Base-by-base conservation (phyloP, 2,797 vertebrate species). In the Microchirus variegatus region DNA sequence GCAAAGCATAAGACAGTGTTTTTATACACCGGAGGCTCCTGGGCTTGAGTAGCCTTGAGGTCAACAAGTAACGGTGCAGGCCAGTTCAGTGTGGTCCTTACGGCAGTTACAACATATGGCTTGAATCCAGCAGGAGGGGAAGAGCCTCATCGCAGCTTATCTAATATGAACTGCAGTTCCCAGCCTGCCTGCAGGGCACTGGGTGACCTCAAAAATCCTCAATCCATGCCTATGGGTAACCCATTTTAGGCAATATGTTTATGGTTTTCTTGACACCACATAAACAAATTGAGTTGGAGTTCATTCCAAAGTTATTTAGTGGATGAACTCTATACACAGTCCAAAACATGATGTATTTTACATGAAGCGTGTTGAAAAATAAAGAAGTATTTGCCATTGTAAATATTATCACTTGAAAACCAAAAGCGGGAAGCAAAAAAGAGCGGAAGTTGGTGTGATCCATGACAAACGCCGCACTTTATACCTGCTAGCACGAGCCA, bases 131-230 rank as follows among this genome's bases (percentile, higher is more conserved):
- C 14, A 45, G 59, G 36, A 75, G 54, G 57, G 9, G 53, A 61
- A 73, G 55, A 70, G 56, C 51, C 72, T 70, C 70, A 67, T 61
- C 44, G 37, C 26, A 77, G 74, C 58, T 65, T 50, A 73, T 80
- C 61, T 85, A 70, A 61, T 59, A 78, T 64, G 67, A 73, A 89
- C 82, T 78, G n/a, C 71, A 82, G 67, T 59, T 79, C 84, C 80
- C 87, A 85, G 75, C 42, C 7, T 84, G 83, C 90, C 85, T 78
- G 31, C 57, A 26, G 84, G 85, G 70, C 42, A 13, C 42, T 1
- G 67, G 41, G 53, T 66, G 85, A 81, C 90, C 88, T 83, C 66
- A 75, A 87, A 86, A 83, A 70, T 63, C 55, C 59, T 42, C 16
- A 66, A 61, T 66, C 58, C 9, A 12, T 36, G 75, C 73, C 55